Conservation (phyloP, 2,797 vertebrate genomes). For the Momotus momota region DNA sequence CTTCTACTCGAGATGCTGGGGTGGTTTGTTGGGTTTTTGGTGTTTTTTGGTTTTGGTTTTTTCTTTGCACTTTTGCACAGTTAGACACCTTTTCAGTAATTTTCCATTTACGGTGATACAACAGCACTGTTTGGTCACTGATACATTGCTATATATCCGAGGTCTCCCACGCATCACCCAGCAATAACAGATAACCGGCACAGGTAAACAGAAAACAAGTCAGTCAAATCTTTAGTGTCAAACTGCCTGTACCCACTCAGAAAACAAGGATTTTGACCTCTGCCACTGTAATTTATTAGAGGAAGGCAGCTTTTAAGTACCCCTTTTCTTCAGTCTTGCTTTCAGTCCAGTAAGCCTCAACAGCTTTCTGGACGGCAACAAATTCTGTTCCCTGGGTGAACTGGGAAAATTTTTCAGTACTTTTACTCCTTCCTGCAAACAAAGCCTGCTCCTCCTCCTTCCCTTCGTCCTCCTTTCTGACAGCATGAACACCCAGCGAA, state of each 20-base stretch:
- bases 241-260: not conserved
- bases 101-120: not conserved
- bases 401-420: not conserved
- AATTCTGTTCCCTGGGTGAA: not conserved
- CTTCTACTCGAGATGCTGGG: not conserved
- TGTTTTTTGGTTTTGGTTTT: too few species aligned
- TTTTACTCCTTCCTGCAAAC: not conserved
- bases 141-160: not conserved
- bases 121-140: not conserved
- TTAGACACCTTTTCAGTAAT: not conserved
- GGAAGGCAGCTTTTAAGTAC: slow-evolving; percentile 2
- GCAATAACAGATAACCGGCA: not conserved
- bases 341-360: not conserved
- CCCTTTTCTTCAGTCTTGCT: not conserved
- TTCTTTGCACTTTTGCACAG: not conserved
- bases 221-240: not conserved
- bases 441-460: not conserved
- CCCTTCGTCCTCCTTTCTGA: not conserved
- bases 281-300: not conserved
- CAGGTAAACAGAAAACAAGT: not conserved
- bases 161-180: not conserved
- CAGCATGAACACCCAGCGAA: not conserved
- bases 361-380: not conserved
- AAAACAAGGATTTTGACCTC: not conserved
- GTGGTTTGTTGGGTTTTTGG: not conserved